phyloP scores from a whole-genome alignment of 2,888 invertebrate species.

The Ligdia adustata region DNA sequence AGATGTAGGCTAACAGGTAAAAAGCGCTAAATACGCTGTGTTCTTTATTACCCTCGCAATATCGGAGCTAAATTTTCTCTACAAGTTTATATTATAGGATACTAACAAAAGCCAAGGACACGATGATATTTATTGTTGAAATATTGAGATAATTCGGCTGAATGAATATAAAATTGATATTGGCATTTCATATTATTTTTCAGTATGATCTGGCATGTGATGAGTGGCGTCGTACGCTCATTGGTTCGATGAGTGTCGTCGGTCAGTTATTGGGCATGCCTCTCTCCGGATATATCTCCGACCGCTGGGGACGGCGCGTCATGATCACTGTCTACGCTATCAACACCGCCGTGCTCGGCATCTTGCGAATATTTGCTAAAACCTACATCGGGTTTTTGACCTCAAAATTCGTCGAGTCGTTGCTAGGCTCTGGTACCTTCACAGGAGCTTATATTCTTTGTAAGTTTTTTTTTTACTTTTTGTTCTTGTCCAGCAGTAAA shows the following conservation, averaged over 20 bases:
- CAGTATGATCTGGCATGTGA: slow-evolving; percentile 87
- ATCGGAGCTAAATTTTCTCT: too few relatives aligned
- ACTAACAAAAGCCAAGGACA: too few relatives aligned
- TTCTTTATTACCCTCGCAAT: too few relatives aligned
- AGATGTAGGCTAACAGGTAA: too few relatives aligned
- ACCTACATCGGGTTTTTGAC: slow-evolving; percentile 81
- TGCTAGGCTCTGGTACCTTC: slow-evolving; percentile 79
- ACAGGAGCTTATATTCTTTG: slow-evolving; percentile 77
- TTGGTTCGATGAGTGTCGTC: slow-evolving; percentile 88
- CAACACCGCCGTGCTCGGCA: slow-evolving; percentile 71
- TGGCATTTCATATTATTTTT: too few relatives aligned
- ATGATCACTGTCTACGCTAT: slow-evolving; percentile 75
- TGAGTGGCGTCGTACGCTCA: slow-evolving; percentile 87
- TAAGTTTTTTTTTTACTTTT: slow-evolving; percentile 30
- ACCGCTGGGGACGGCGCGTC: slow-evolving; percentile 83
- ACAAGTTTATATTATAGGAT: too few relatives aligned
- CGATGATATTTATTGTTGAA: too few relatives aligned
- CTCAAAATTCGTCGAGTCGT: slow-evolving; percentile 81
- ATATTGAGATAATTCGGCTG: too few relatives aligned
- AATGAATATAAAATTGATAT: too few relatives aligned
- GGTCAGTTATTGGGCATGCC: slow-evolving; percentile 88
- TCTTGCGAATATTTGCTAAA: slow-evolving; percentile 81
- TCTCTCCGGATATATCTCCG: slow-evolving; percentile 87
- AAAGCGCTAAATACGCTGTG: too few relatives aligned
- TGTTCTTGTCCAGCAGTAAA: too few relatives aligned